A percentile compares a stretch with the other conserved stretches of the same genome.
Conservation (phyloP, 2,113 vertebrate genomes). For the Parus major region DNA sequence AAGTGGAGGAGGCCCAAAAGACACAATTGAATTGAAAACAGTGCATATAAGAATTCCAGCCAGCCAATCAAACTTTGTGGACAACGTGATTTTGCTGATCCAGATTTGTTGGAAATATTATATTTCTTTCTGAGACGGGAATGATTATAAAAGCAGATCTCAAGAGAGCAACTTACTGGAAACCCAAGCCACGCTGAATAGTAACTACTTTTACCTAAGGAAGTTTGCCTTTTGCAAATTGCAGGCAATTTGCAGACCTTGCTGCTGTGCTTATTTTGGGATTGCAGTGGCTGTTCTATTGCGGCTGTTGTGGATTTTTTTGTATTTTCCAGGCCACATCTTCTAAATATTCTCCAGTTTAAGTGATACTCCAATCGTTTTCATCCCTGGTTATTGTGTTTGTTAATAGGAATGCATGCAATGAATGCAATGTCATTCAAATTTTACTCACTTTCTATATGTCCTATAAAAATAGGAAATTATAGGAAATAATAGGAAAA, state of each 20-base stretch:
- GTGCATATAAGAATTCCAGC: not conserved
- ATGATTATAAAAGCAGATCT: constrained; percentile 30
- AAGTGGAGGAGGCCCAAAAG: constrained; percentile 15
- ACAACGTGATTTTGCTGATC: not conserved
- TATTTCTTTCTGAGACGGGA: constrained; percentile 2
- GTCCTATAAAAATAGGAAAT: not conserved
- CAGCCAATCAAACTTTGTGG: not conserved
- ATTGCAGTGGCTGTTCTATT: not conserved
- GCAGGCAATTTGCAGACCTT: not conserved
- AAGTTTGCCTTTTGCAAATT: constrained; percentile 16
- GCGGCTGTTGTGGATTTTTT: not conserved
- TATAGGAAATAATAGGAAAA: too few species aligned
- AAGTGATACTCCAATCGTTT: not conserved
- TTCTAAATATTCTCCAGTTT: not conserved
- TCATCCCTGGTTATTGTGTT: not conserved
- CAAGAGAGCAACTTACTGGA: constrained; percentile 13
- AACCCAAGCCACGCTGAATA: not conserved
- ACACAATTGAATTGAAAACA: not conserved
- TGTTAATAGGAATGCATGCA: not conserved
- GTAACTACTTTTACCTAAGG: constrained; percentile 24
- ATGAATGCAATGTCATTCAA: not conserved
- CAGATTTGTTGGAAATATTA: not conserved
- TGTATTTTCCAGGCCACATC: not conserved
- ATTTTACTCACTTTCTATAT: not conserved
- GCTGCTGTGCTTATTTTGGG: constrained; percentile 15